phyloP scores from a whole-genome alignment of 2,888 invertebrate species.

The Orgyia antiqua region DNA sequence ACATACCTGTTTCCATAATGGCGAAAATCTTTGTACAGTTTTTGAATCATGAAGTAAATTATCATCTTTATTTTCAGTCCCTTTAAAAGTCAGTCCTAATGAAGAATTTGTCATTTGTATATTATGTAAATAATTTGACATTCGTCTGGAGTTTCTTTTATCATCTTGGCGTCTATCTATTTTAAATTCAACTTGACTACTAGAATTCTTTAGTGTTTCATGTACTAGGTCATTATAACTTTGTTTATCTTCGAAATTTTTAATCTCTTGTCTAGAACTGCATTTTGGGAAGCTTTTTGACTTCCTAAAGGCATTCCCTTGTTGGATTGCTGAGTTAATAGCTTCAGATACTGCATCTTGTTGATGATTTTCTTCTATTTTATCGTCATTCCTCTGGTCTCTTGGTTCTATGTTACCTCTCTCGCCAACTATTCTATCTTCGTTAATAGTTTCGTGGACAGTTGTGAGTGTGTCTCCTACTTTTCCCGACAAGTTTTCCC shows the following conservation, averaged over 20 bases:
- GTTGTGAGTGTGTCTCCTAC: constrained; percentile 4
- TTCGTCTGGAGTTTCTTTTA: constrained; percentile 17
- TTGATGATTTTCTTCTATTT: constrained; percentile 4
- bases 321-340: constrained; percentile 7
- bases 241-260: constrained; percentile 10
- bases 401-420: not conserved
- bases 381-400: not conserved
- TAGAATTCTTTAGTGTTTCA: constrained; percentile 9
- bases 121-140: constrained; percentile 51
- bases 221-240: constrained; percentile 8
- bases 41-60: constrained; percentile 46
- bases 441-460: constrained; percentile 4
- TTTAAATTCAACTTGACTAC: constrained; percentile 14
- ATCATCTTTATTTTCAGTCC: constrained; percentile 41
- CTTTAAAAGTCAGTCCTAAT: constrained; percentile 36
- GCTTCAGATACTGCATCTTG: constrained; percentile 11
- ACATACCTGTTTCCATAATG: constrained; percentile 66
- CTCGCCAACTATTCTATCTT: constrained; percentile 1
- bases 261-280: constrained; percentile 9
- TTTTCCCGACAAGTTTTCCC: constrained; percentile 10
- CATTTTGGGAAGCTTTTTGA: constrained; percentile 7
- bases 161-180: constrained; percentile 17
- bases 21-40: constrained; percentile 61
- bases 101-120: constrained; percentile 47
- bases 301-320: constrained; percentile 5